phyloP scores from a whole-genome alignment of 1,140 invertebrate genomes.

The Linepithema humile region DNA sequence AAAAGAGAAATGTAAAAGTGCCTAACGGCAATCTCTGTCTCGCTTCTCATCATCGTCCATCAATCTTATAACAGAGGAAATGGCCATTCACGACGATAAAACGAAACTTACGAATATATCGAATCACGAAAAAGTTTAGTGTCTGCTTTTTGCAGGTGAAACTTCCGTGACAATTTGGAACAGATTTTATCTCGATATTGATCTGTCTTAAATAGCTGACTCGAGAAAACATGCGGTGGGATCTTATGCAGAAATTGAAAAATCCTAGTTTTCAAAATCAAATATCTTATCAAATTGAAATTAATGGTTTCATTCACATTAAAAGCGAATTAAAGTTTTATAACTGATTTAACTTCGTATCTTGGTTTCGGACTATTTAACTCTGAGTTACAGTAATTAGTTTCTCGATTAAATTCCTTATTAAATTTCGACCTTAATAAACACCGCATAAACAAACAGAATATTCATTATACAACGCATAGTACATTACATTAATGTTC shows the following conservation, averaged over 20 bases:
- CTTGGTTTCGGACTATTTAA: background rate
- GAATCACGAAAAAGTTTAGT: slow-evolving; percentile 24
- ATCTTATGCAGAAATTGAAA: background rate
- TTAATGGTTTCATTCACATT: background rate
- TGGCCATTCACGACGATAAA: slow-evolving; percentile 13
- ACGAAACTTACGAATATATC: slow-evolving; percentile 14
- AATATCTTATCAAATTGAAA: background rate
- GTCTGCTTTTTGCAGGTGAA: background rate
- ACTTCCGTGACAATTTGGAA: slow-evolving; percentile 11
- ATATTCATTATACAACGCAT: too few species aligned
- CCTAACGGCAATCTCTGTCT: slow-evolving; percentile 21
- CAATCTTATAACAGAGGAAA: slow-evolving; percentile 42
- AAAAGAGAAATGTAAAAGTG: slow-evolving; percentile 28
- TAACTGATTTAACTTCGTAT: background rate
- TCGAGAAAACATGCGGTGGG: background rate
- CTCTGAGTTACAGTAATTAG: slow-evolving; percentile 10
- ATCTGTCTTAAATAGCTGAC: background rate
- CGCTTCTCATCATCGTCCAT: slow-evolving; percentile 9
- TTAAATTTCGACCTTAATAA: background rate
- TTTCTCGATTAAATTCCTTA: slow-evolving; percentile 16
- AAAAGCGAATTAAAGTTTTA: background rate
- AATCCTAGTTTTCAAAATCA: background rate
- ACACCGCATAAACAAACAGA: too few species aligned
- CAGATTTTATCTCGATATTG: slow-evolving; percentile 12
- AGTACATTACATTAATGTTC: too few species aligned